phyloP scores from a whole-genome alignment of 2,113 vertebrate species.

The Phyllopteryx taeniolatus region DNA sequence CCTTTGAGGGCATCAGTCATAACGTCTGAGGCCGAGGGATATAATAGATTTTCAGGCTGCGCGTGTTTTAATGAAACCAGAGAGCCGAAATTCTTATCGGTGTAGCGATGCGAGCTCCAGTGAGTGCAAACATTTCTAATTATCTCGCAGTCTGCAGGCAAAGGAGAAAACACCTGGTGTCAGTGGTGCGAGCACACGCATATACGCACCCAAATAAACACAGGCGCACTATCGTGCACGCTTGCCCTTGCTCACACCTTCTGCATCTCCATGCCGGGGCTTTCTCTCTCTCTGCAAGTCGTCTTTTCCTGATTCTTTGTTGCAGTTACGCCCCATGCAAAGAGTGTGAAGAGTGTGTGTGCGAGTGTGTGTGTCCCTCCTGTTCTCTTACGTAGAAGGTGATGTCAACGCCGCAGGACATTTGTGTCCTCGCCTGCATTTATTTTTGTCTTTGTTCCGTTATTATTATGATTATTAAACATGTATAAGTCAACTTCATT shows the following conservation, averaged over 20 bases:
- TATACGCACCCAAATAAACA: background rate
- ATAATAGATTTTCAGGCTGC: constrained; percentile 1
- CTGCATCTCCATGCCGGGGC: background rate
- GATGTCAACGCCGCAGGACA: constrained; percentile 32
- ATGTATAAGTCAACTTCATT: background rate
- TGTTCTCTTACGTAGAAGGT: constrained; percentile 33
- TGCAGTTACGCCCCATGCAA: background rate
- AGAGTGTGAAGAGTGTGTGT: constrained; percentile 9
- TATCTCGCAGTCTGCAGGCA: constrained; percentile 1
- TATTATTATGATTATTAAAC: background rate
- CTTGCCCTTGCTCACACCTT: background rate
- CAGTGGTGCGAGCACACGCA: background rate
- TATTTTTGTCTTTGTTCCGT: background rate
- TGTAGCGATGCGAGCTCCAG: background rate
- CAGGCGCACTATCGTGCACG: background rate
- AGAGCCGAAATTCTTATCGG: background rate
- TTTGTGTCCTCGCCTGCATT: constrained; percentile 13
- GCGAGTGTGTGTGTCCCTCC: constrained; percentile 17
- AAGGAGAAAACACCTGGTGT: constrained; percentile 7
- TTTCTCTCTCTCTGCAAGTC: background rate
- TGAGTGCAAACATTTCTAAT: constrained; percentile 1
- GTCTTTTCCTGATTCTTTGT: background rate
- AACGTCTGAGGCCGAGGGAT: background rate
- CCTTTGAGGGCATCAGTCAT: constrained; percentile 1
- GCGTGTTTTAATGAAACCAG: constrained; percentile 2